Conservation (phyloP, 1,140 invertebrate species). For the Drosophila bifasciata region DNA sequence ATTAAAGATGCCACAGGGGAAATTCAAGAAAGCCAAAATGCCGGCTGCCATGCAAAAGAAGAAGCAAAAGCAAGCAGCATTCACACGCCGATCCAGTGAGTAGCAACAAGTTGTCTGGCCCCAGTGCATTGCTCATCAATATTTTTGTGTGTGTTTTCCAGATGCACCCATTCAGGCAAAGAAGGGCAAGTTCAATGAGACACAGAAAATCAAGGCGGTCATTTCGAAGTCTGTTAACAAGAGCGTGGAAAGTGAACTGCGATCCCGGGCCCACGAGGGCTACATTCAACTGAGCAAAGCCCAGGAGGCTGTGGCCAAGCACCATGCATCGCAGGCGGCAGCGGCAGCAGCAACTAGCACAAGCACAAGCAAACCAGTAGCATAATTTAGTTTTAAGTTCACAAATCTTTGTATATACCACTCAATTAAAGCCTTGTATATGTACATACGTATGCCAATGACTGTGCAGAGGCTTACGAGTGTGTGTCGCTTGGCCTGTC, state of each 20-base stretch:
- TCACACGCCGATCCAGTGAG: constrained; percentile 85
- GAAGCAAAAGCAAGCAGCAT: constrained; percentile 84
- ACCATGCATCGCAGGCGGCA: constrained; percentile 63
- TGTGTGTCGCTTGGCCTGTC: too few species aligned
- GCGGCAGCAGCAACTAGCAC: constrained; percentile 61
- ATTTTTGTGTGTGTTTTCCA: constrained; percentile 19
- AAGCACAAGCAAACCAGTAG: constrained; percentile 28
- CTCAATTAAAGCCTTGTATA: constrained; percentile 1
- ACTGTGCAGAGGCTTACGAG: too few species aligned
- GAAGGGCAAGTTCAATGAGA: constrained; percentile 86
- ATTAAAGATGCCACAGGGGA: constrained; percentile 86
- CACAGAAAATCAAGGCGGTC: constrained; percentile 87
- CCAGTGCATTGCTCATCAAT: neutral
- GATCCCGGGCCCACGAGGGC: constrained; percentile 85
- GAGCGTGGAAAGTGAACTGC: constrained; percentile 86
- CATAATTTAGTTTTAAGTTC: constrained; percentile 26
- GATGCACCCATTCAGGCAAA: constrained; percentile 87
- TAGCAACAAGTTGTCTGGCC: constrained; percentile 23
- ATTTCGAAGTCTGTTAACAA: constrained; percentile 87
- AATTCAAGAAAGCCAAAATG: constrained; percentile 86
- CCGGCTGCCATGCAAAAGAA: constrained; percentile 84
- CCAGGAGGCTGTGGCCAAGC: constrained; percentile 85
- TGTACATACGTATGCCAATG: neutral
- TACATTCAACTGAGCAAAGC: constrained; percentile 85
- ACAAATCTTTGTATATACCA: constrained; percentile 7